Base-by-base conservation (phyloP, 1,140 invertebrate species). In the Saxidomus purpurata region DNA sequence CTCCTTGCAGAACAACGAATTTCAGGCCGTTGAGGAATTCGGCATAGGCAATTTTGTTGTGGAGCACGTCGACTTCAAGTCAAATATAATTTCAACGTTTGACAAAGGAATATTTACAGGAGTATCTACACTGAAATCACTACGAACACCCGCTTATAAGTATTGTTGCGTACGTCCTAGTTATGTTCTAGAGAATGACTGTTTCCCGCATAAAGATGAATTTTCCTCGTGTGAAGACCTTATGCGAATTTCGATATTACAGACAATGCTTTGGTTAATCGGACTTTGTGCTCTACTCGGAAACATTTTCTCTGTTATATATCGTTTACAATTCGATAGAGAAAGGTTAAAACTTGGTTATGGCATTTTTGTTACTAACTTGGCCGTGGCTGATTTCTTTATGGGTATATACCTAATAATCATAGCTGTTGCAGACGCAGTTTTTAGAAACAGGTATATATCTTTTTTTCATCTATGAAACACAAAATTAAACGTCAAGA, bases 371-470 rank as follows among this genome's bases (percentile, higher is more conserved):
- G 90, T 94, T 9, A 87, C 90, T 19, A 94, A 93, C 89, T 83
- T 95, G 13, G 90, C 88, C 22, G 17, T 93, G 3, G 91, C 94
- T 11, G 94, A 95, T 61, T 90, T 95, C 47, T 67, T 94, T 1
- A 95, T 95, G 94, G 94, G 94, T 3, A 49, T 95, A 0, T 95
- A 95, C 61, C 31, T 95, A 47, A 28, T 94, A 19, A 91, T 94
- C 22, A 94, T 95, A 43, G 94, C 92, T 13, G 81, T 88, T 0
- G 92, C 93, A 9, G 94, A 94, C 71, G 76, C 69, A 6, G 28
- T 87, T 28, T 95, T 92, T 61, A 77, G 92, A 49, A 94, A 92
- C 0, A 69, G 55, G 52, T 95, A 94, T 1, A 36, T 90, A 63
- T 79, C n/a, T n/a, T n/a, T n/a, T n/a, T n/a, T n/a, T n/a, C n/a